phyloP scores from a whole-genome alignment of 2,888 invertebrate genomes.

The Mantis religiosa region DNA sequence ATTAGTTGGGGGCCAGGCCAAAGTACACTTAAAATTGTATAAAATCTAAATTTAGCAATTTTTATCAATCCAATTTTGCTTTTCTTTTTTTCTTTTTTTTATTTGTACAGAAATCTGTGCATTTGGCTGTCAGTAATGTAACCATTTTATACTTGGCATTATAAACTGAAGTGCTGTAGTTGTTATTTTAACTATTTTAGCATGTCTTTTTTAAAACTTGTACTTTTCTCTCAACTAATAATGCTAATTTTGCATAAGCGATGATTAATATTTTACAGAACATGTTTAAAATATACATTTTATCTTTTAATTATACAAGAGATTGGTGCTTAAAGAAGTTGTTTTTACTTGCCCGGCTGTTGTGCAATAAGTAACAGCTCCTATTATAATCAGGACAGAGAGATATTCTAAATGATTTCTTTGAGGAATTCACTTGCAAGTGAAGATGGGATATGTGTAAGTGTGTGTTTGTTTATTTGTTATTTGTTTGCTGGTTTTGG shows the following conservation, averaged over 20 bases:
- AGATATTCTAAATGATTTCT: not conserved
- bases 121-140: not conserved
- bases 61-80: not conserved
- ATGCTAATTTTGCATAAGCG: not conserved
- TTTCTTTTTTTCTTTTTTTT: not conserved
- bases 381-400: not conserved
- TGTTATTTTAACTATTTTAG: constrained; percentile 1
- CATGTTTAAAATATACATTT: not conserved
- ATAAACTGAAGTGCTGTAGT: not conserved
- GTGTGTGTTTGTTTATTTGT: constrained; percentile 1
- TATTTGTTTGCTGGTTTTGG: constrained; percentile 1
- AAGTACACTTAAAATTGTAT: not conserved
- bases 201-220: not conserved
- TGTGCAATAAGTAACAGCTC: constrained; percentile 14
- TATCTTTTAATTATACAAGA: not conserved
- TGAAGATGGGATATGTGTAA: not conserved
- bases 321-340: constrained; percentile 7
- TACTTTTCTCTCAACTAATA: not conserved
- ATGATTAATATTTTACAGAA: not conserved
- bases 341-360: not conserved
- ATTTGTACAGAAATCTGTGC: not conserved
- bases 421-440: not conserved
- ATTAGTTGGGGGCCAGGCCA: not conserved
- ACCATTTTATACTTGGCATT: not conserved
- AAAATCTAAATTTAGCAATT: not conserved